These are phyloP conservation scores for Nomada hirtipes DNA, from an alignment of 2,888 invertebrate genomes.

Conservation along the genomic window DNA sequence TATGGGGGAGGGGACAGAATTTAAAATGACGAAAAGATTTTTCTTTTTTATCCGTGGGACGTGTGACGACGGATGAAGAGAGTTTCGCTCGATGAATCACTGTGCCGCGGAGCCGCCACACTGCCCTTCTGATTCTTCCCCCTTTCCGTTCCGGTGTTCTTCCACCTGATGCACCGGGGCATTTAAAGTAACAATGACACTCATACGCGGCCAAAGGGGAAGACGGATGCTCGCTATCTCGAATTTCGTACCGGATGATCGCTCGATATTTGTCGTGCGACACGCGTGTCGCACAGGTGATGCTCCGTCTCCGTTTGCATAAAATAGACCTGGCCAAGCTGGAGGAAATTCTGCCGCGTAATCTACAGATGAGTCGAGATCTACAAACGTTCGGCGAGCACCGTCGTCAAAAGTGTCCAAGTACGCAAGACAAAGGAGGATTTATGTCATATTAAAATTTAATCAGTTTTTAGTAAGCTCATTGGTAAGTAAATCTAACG, in stretches of 20 bases:
- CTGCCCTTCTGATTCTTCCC: not conserved
- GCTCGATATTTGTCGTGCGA: conserved; percentile 47
- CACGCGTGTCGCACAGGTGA: conserved; percentile 22
- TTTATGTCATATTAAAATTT: too few relatives aligned
- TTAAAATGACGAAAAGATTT: conserved; percentile 39
- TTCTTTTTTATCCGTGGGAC: conserved; percentile 46
- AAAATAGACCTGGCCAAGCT: not conserved
- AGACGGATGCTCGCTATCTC: conserved; percentile 52
- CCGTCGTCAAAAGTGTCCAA: not conserved
- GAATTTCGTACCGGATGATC: conserved; percentile 42
- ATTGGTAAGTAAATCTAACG: too few relatives aligned
- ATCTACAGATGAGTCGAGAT: not conserved
- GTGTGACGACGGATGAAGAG: conserved; percentile 51
- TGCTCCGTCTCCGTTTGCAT: conserved; percentile 7
- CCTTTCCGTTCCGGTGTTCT: conserved; percentile 23
- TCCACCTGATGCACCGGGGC: conserved; percentile 60
- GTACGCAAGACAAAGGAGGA: too few relatives aligned
- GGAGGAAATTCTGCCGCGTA: too few relatives aligned
- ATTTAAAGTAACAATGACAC: conserved; percentile 57
- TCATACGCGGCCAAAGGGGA: conserved; percentile 46
- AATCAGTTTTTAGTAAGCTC: too few relatives aligned
- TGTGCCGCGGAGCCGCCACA: conserved; percentile 21
- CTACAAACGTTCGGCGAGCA: conserved; percentile 10
- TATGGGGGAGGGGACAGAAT: conserved; percentile 7
- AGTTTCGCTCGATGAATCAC: conserved; percentile 64